These are phyloP conservation scores for Eubucco bourcierii DNA, from an alignment of 2,113 vertebrate genomes.

Conservation along the genomic window DNA sequence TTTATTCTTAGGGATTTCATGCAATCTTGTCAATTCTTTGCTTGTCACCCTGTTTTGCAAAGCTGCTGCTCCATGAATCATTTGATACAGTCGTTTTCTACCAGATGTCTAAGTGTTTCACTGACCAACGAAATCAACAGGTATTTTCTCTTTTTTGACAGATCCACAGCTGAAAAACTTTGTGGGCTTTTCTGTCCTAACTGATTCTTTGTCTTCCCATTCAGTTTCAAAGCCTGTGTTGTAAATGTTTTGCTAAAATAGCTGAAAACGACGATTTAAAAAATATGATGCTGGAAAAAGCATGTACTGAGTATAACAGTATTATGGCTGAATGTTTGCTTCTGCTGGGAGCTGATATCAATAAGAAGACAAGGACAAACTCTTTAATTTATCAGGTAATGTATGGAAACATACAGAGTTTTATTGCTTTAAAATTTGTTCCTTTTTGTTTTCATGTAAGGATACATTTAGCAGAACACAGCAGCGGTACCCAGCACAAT, in stretches of 20 bases:
- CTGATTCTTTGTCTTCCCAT: constrained; percentile 7
- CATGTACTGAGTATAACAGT: constrained; percentile 83
- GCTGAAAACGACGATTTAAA: constrained; percentile 80
- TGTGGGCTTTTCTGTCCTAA: neutral
- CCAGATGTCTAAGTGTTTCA: constrained; percentile 78
- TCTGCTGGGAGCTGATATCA: constrained; percentile 87
- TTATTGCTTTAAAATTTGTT: neutral
- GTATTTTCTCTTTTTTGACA: constrained; percentile 64
- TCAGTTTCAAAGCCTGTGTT: constrained; percentile 85
- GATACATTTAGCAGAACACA: neutral
- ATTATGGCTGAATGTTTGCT: constrained; percentile 90
- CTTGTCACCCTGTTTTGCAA: constrained; percentile 81
- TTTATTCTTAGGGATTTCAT: constrained; percentile 82
- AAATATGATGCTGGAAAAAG: constrained; percentile 86
- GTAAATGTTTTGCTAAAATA: constrained; percentile 89
- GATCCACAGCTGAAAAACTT: neutral
- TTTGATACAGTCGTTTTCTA: constrained; percentile 90
- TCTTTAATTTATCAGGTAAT: constrained; percentile 91
- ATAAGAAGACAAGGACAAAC: constrained; percentile 81
- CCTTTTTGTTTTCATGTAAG: neutral
- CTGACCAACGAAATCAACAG: constrained; percentile 73
- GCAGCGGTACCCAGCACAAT: neutral
- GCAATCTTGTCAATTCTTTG: constrained; percentile 83
- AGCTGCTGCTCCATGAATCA: constrained; percentile 81
- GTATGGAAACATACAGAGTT: neutral